Evolutionary conservation across 2,113 vertebrate species (phyloP), one percentile per base, ranked within the genome.

Genomic region (Phoenicopterus ruber): DNA sequence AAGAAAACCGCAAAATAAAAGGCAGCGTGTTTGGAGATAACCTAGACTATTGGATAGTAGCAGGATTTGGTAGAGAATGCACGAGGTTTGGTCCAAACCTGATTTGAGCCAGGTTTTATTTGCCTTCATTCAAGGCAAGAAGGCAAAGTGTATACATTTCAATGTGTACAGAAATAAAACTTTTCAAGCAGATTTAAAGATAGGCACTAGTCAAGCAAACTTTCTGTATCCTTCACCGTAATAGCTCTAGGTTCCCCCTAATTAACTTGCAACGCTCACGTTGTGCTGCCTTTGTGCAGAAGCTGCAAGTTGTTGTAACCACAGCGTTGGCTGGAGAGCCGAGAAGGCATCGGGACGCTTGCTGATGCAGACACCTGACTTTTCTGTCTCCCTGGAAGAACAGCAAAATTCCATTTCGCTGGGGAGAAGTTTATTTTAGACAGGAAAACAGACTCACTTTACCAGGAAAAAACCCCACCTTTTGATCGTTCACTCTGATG

Each of bases 401-500:
- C 17, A 62, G 40, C 49, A 91, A 38, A 85, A 54, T 90, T 88
- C 73, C 46, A 5, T 54, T 89, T 89, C 79, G 86, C 46, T 42
- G 34, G 25, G 50, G 77, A 87, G 49, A 34, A 71, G 36, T 25
- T 78, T 50, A 40, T 93, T 84, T 79, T 52, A 65, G 70, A 25
- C 20, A 54, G 44, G 70, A 80, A 88, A 66, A 36, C 61, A 78
- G 49, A 25, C 24, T 47, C 50, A 59, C n/a, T 61, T 66, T 55
- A 84, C 12, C 67, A 55, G 26, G 52, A 49, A 72, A 25, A 31
- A 16, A 1, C 13, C 14, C 50, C 54, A 1, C 4, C 36, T 78
- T 96, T 82, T 86, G 90, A 91, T 88, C 74, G 46, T 66, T 76
- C 28, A 46, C 34, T 46, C 46, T 85, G 70, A 34, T 91, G 71